Percentiles rank a stretch among this genome's conserved stretches.
These are phyloP conservation scores for Muschampia plurimacula DNA, from an alignment of 2,888 invertebrate species.

Conservation along the genomic window DNA sequence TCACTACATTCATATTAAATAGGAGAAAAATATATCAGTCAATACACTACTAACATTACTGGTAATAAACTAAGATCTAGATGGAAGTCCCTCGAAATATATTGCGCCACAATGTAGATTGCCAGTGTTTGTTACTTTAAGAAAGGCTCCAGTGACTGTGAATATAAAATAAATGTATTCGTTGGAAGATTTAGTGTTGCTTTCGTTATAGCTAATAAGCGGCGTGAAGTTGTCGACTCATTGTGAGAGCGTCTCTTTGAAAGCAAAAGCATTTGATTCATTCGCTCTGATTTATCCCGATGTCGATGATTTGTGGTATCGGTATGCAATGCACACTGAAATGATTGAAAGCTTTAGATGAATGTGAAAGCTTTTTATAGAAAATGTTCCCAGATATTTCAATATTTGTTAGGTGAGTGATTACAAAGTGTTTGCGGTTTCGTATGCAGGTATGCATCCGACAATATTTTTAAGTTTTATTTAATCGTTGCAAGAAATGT, in stretches of 20 bases:
- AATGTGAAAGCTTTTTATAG: slow-evolving; percentile 29
- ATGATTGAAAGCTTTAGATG: slow-evolving; percentile 33
- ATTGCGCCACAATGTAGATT: not conserved
- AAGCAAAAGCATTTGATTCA: slow-evolving; percentile 51
- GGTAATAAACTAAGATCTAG: not conserved
- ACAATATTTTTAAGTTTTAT: not conserved
- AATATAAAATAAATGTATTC: slow-evolving; percentile 26
- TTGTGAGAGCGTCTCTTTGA: slow-evolving; percentile 58
- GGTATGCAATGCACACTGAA: slow-evolving; percentile 26
- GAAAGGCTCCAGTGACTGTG: not conserved
- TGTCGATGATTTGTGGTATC: slow-evolving; percentile 36
- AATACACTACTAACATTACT: not conserved
- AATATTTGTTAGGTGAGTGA: not conserved
- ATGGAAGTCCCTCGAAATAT: not conserved
- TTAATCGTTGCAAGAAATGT: not conserved
- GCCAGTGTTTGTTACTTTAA: not conserved
- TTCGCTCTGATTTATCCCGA: slow-evolving; percentile 52
- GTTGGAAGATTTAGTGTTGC: slow-evolving; percentile 56
- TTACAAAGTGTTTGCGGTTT: slow-evolving; percentile 17
- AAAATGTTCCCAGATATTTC: slow-evolving; percentile 13
- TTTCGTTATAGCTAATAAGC: slow-evolving; percentile 62
- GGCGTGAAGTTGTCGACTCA: slow-evolving; percentile 48
- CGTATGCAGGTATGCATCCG: not conserved
- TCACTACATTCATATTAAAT: too few species aligned
- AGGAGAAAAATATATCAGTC: not conserved